phyloP scores from a whole-genome alignment of 2,888 invertebrate species.

The Eupithecia abbreviata region DNA sequence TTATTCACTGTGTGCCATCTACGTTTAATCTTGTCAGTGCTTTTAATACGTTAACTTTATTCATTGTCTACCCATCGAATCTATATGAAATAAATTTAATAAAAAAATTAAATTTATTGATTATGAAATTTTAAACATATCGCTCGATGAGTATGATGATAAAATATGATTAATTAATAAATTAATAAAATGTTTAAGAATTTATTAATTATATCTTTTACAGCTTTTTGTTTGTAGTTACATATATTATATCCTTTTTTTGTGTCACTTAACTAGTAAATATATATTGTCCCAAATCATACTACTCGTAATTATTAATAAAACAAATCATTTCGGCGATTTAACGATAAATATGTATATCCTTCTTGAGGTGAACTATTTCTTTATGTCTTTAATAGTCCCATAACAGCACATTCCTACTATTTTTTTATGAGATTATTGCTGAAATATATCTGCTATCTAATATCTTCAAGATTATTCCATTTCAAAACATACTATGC shows the following conservation, averaged over 20 bases:
- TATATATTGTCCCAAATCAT: neutral
- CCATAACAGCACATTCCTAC: conserved; percentile 28
- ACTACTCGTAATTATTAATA: neutral
- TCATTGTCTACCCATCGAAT: conserved; percentile 14
- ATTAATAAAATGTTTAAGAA: neutral
- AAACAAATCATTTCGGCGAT: neutral
- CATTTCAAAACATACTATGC: conserved; percentile 17
- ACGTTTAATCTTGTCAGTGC: conserved; percentile 17
- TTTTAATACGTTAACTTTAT: conserved; percentile 15
- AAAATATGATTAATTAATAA: neutral
- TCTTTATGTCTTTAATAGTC: neutral
- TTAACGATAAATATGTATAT: neutral
- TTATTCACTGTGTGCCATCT: conserved; percentile 32
- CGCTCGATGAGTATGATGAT: neutral
- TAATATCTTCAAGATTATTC: conserved; percentile 8
- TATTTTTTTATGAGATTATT: conserved; percentile 9
- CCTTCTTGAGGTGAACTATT: neutral
- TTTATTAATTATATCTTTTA: neutral
- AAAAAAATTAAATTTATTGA: conserved; percentile 16
- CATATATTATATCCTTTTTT: neutral
- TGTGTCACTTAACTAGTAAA: neutral
- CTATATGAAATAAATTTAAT: neutral
- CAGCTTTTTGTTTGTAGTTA: neutral
- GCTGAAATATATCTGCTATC: conserved; percentile 8
- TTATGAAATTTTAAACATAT: conserved; percentile 16